phyloP scores from a whole-genome alignment of 1,140 invertebrate species.

The Bombus haemorrhoidalis region DNA sequence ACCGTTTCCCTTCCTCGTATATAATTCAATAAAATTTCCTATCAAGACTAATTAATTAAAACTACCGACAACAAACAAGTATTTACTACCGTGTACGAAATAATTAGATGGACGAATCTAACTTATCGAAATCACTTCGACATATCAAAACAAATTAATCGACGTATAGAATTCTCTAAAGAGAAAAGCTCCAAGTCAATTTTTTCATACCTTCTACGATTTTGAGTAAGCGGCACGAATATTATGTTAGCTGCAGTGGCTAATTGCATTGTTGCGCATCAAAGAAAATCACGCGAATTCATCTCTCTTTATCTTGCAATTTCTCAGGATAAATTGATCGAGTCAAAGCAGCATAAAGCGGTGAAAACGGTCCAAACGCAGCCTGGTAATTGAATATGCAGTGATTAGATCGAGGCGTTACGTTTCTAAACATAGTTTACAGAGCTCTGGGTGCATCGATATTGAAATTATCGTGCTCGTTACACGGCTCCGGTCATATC shows the following conservation, averaged over 20 bases:
- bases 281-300: conserved; percentile 1
- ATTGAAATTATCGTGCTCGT: conserved; percentile 37
- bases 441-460: conserved; percentile 22
- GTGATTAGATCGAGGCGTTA: conserved; percentile 39
- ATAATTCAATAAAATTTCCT: not conserved
- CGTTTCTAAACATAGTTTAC: conserved; percentile 36
- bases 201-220: not conserved
- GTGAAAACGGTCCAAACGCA: not conserved
- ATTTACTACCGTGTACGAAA: too few species aligned
- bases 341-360: not conserved
- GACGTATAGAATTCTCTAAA: not conserved
- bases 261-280: not conserved
- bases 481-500: conserved; percentile 8
- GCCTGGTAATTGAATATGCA: conserved; percentile 16
- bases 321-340: conserved; percentile 20
- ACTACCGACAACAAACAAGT: not conserved
- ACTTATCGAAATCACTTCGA: not conserved
- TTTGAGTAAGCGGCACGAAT: not conserved
- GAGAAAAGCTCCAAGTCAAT: not conserved
- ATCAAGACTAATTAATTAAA: not conserved
- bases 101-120: not conserved
- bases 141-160: not conserved
- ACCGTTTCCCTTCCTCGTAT: not conserved
- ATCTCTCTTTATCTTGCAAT: not conserved
- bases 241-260: not conserved